Conservation (phyloP, 2,888 invertebrate species). For the Sphecodes monilicornis region DNA sequence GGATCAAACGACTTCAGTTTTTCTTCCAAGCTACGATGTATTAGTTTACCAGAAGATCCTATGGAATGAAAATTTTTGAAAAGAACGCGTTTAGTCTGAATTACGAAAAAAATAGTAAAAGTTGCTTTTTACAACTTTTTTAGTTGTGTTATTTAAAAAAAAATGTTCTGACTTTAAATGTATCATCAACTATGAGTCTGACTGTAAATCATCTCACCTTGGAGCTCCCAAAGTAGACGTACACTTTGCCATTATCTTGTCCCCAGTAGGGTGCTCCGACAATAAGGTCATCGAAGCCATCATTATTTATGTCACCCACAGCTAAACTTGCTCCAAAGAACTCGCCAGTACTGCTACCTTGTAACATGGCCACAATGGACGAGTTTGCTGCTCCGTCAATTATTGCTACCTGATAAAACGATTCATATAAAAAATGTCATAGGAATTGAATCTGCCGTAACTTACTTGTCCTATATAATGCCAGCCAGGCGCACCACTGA, state of each 20-base stretch:
- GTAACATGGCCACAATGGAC: slow-evolving; percentile 49
- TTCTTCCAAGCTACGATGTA: too few relatives aligned
- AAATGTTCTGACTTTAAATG: too few relatives aligned
- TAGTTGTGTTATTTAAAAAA: too few relatives aligned
- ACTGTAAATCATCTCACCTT: slow-evolving; percentile 40
- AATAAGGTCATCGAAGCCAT: slow-evolving; percentile 77
- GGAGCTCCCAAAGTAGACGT: slow-evolving; percentile 69
- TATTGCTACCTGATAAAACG: slow-evolving; percentile 67
- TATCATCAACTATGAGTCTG: too few relatives aligned
- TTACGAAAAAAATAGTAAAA: too few relatives aligned
- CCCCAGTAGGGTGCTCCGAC: slow-evolving; percentile 80
- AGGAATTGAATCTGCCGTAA: not conserved
- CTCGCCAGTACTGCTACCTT: slow-evolving; percentile 75
- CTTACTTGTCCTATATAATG: slow-evolving; percentile 70
- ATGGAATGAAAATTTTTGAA: too few relatives aligned
- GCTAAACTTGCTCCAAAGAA: slow-evolving; percentile 78
- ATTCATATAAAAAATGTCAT: not conserved
- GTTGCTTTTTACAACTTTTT: too few relatives aligned
- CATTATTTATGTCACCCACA: slow-evolving; percentile 78
- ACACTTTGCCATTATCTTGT: slow-evolving; percentile 76
- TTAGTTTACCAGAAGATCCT: too few relatives aligned
- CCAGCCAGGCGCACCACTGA: slow-evolving; percentile 75
- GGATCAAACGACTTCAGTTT: too few relatives aligned
- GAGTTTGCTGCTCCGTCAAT: slow-evolving; percentile 55
- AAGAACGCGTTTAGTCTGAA: too few relatives aligned